phyloP scores from a whole-genome alignment of 2,113 vertebrate genomes.

The Mionectes macconnelli region DNA sequence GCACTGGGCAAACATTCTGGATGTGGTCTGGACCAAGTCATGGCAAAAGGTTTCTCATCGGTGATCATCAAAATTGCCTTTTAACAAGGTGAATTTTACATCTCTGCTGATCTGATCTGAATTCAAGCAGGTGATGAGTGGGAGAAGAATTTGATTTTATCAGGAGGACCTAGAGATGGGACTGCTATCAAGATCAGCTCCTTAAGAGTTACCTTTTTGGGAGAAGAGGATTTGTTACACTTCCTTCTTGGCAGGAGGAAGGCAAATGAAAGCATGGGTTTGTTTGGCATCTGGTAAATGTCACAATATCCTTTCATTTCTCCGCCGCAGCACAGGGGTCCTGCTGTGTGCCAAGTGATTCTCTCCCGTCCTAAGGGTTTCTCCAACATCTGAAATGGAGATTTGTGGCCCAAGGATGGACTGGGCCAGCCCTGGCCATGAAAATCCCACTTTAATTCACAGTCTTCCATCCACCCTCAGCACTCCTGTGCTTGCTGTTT shows the following conservation, averaged over 20 bases:
- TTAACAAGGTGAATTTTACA: background rate
- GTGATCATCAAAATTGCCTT: background rate
- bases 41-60: background rate
- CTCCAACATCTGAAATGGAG: background rate
- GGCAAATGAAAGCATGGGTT: background rate
- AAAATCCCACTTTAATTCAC: background rate
- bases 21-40: background rate
- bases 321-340: accelerated
- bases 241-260: background rate
- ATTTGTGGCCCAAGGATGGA: background rate
- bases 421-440: accelerated
- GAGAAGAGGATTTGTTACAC: background rate
- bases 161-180: background rate
- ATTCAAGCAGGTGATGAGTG: background rate
- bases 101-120: background rate
- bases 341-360: background rate
- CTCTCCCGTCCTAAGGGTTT: background rate
- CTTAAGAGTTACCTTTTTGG: background rate
- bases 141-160: background rate
- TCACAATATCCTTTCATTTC: background rate
- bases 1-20: background rate
- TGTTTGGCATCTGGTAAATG: background rate
- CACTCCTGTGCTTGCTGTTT: background rate
- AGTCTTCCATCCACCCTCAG: background rate
- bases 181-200: background rate